Conservation (phyloP, 2,888 invertebrate species). For the Cyaniris semiargus region DNA sequence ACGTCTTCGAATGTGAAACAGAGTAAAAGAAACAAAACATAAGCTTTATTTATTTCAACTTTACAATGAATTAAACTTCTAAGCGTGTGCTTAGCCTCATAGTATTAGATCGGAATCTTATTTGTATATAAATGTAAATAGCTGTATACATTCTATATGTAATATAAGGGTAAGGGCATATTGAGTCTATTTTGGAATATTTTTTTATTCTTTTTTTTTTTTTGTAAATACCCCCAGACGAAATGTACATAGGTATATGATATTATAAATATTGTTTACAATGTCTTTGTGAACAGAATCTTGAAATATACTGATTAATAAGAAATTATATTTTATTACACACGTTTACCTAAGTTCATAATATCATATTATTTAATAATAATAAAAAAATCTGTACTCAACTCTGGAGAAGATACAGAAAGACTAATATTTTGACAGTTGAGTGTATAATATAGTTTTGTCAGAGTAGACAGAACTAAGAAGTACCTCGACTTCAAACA, state of each 20-base stretch:
- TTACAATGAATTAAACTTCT: neutral
- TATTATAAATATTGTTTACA: conserved; percentile 57
- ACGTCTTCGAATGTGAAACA: too few species aligned
- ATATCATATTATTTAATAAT: too few species aligned
- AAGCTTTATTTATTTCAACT: neutral
- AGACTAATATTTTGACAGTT: too few species aligned
- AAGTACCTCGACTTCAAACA: too few species aligned
- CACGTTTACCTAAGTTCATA: neutral
- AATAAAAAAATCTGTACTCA: too few species aligned
- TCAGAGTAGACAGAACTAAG: too few species aligned
- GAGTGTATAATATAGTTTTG: too few species aligned
- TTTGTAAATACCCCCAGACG: conserved; percentile 60
- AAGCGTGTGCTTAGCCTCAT: neutral
- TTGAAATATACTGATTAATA: conserved; percentile 66
- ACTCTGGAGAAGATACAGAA: too few species aligned
- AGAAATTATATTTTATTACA: conserved; percentile 31
- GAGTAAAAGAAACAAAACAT: too few species aligned
- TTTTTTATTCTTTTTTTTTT: conserved; percentile 53
- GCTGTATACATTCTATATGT: conserved; percentile 44
- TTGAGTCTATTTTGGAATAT: conserved; percentile 53
- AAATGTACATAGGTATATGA: conserved; percentile 59
- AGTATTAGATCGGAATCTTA: conserved; percentile 38
- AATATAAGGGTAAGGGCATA: conserved; percentile 46
- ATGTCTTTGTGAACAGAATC: conserved; percentile 69
- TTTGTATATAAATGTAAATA: conserved; percentile 50